A percentile compares a stretch with the other conserved stretches of the same genome.
Evolutionary conservation across 2,888 invertebrate species (phyloP).

Genomic region (Sphaerophoria rueppellii): DNA sequence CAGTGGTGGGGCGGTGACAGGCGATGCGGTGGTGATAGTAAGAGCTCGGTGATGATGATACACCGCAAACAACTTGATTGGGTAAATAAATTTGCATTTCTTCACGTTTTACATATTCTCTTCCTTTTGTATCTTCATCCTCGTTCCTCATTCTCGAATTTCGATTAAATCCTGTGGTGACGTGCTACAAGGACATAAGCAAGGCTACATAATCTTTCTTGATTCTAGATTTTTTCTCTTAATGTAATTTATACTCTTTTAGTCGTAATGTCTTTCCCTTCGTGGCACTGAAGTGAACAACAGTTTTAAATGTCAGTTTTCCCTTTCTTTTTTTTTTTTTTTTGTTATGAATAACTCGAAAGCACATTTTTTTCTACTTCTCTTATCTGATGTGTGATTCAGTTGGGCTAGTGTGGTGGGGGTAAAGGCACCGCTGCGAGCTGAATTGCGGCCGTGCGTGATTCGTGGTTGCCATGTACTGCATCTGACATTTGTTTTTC

Average conservation of each 20-base stretch:
- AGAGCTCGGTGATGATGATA: constrained; percentile 61
- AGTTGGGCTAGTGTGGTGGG: constrained; percentile 20
- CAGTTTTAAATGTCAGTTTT: constrained; percentile 42
- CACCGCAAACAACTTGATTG: constrained; percentile 71
- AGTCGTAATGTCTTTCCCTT: constrained; percentile 47
- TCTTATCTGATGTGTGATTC: constrained; percentile 11
- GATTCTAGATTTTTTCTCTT: constrained; percentile 12
- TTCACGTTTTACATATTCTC: constrained; percentile 23
- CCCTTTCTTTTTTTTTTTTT: neutral
- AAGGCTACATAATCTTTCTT: constrained; percentile 52
- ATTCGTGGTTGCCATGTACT: too few species aligned
- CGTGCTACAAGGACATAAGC: constrained; percentile 42
- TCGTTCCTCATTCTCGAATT: constrained; percentile 9
- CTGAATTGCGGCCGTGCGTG: too few species aligned
- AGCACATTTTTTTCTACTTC: too few species aligned
- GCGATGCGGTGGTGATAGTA: constrained; percentile 31
- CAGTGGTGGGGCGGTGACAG: constrained; percentile 38
- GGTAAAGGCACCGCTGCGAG: constrained; percentile 12
- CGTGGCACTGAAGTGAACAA: constrained; percentile 61
- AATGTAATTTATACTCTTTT: constrained; percentile 54
- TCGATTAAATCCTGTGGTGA: neutral
- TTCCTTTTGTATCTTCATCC: neutral
- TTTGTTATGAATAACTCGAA: too few species aligned
- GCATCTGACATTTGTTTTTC: too few species aligned
- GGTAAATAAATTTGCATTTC: constrained; percentile 72